A percentile compares a stretch with the other conserved stretches of the same genome.
These are phyloP conservation scores for Lasiurus borealis DNA, from an alignment of 2,113 vertebrate species.

Conservation along the genomic window DNA sequence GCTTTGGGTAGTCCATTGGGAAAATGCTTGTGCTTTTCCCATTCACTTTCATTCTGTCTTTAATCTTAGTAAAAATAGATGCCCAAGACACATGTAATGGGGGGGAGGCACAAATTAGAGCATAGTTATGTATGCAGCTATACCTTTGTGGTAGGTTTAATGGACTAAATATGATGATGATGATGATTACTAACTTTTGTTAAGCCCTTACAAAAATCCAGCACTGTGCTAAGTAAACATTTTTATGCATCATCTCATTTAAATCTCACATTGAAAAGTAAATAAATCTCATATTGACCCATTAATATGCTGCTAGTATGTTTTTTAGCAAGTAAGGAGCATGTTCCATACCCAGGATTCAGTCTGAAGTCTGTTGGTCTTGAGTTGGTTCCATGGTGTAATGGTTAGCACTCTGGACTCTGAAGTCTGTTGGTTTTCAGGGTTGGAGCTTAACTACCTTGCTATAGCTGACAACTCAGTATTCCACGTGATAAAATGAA, in stretches of 20 bases:
- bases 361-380: conserved; percentile 8
- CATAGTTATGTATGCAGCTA: neutral
- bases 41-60: neutral
- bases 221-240: neutral
- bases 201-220: neutral
- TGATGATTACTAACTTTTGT: neutral
- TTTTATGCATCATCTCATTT: conserved; percentile 40
- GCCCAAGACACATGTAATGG: neutral
- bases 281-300: neutral
- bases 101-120: neutral
- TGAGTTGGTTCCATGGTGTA: no score
- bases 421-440: no score
- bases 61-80: conserved; percentile 11
- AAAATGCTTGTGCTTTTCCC: neutral
- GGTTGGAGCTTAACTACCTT: conserved; percentile 5
- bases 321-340: no score
- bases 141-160: neutral
- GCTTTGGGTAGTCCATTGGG: neutral
- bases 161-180: neutral
- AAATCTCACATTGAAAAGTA: neutral
- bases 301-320: conserved; percentile 2
- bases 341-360: conserved; percentile 3
- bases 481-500: conserved; percentile 22
- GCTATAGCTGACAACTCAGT: neutral
- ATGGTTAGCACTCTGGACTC: no score